Evolutionary conservation across 2,113 vertebrate species (phyloP).

Genomic region (Climacteris rufus): DNA sequence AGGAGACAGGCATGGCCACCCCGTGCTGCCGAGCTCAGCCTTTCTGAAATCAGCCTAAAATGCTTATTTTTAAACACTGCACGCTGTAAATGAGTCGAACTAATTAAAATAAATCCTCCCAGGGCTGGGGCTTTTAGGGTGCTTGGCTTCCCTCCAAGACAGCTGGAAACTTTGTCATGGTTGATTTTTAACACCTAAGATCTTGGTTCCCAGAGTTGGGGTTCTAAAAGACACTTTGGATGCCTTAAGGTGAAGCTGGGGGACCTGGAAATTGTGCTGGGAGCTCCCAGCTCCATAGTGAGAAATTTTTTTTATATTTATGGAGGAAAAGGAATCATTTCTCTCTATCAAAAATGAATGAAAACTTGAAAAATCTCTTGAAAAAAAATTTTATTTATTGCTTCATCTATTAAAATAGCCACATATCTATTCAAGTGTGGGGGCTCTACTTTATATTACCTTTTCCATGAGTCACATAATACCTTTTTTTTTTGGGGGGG

Average conservation of each 20-base stretch:
- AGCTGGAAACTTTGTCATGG: background rate
- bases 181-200: background rate
- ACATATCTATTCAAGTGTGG: background rate
- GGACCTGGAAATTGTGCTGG: background rate
- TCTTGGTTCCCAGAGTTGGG: background rate
- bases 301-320: background rate
- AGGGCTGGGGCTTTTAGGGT: background rate
- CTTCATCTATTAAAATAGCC: conserved; percentile 44
- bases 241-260: background rate
- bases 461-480: background rate
- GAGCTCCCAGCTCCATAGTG: background rate
- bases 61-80: background rate
- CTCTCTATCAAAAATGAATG: conserved; percentile 37
- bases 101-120: background rate
- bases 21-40: accelerated
- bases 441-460: background rate
- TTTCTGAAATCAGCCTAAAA: background rate
- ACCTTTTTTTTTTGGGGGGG: background rate
- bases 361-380: conserved; percentile 38
- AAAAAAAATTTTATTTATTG: conserved; percentile 44
- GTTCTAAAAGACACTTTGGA: background rate
- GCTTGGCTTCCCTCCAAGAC: background rate
- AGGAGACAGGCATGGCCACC: background rate
- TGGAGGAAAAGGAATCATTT: conserved; percentile 14
- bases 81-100: background rate